phyloP scores from a whole-genome alignment of 2,797 vertebrate genomes.

The Steatocranus sp. region DNA sequence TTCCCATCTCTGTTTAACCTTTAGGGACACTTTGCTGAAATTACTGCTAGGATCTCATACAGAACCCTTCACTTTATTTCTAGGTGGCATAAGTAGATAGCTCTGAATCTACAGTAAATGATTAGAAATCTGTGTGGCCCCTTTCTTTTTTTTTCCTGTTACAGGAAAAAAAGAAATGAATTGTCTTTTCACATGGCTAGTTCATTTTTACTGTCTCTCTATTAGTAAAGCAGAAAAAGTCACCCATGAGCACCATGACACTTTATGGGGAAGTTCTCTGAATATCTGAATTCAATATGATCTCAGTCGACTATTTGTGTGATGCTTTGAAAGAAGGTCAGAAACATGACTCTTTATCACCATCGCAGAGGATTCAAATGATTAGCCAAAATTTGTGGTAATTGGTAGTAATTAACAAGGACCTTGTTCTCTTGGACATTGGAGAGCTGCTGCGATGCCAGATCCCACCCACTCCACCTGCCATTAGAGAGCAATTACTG shows the following conservation, averaged over 20 bases:
- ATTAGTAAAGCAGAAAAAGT: not conserved
- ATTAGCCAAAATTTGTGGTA: conserved; percentile 55
- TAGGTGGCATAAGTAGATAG: conserved; percentile 35
- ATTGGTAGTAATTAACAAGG: conserved; percentile 57
- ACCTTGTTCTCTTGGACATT: conserved; percentile 47
- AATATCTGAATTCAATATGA: conserved; percentile 21
- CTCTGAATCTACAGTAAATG: not conserved
- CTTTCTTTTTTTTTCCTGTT: not conserved
- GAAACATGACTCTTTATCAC: conserved; percentile 14
- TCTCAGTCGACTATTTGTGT: conserved; percentile 10
- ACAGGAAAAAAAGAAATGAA: not conserved
- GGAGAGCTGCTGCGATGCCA: conserved; percentile 38
- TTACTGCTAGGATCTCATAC: conserved; percentile 28
- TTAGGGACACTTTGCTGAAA: conserved; percentile 45
- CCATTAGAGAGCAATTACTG: conserved; percentile 42
- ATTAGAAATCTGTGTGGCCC: not conserved
- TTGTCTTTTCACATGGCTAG: not conserved
- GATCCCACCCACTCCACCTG: not conserved
- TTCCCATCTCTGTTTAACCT: conserved; percentile 36
- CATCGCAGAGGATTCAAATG: conserved; percentile 18
- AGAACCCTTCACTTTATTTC: conserved; percentile 10
- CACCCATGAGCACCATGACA: not conserved
- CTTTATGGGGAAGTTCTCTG: not conserved
- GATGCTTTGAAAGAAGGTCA: conserved; percentile 21
- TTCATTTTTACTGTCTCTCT: not conserved